These are phyloP conservation scores for Ecdyonurus torrentis DNA, from an alignment of 2,888 invertebrate species.

Conservation along the genomic window DNA sequence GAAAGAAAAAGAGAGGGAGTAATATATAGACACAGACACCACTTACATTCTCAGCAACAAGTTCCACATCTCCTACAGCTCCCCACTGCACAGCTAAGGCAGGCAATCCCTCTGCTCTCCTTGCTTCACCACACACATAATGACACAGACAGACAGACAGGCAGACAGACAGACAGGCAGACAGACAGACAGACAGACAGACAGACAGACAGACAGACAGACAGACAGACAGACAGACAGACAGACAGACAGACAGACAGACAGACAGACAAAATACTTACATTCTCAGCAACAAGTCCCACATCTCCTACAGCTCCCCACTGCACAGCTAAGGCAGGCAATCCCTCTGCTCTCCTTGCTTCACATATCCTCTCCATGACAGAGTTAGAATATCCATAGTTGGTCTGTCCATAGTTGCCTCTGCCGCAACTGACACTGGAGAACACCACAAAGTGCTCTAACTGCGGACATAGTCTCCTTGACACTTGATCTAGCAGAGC, in stretches of 20 bases:
- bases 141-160: too few relatives aligned
- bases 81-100: constrained; percentile 86
- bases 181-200: too few relatives aligned
- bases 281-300: constrained; percentile 52
- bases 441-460: constrained; percentile 68
- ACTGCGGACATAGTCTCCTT: constrained; percentile 35
- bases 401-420: constrained; percentile 81
- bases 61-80: constrained; percentile 74
- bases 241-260: neutral
- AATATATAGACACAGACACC: too few relatives aligned
- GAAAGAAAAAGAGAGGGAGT: too few relatives aligned
- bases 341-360: constrained; percentile 44
- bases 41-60: constrained; percentile 43
- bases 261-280: neutral
- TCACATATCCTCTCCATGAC: constrained; percentile 81
- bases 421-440: constrained; percentile 84
- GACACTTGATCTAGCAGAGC: constrained; percentile 52
- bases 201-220: too few relatives aligned
- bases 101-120: constrained; percentile 49
- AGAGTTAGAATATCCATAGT: constrained; percentile 82
- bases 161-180: too few relatives aligned
- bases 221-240: too few relatives aligned
- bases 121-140: too few relatives aligned
- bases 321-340: constrained; percentile 69
- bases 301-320: constrained; percentile 91